Base-by-base conservation (phyloP, 2,888 invertebrate species). In the Exephanes ischioxanthus region DNA sequence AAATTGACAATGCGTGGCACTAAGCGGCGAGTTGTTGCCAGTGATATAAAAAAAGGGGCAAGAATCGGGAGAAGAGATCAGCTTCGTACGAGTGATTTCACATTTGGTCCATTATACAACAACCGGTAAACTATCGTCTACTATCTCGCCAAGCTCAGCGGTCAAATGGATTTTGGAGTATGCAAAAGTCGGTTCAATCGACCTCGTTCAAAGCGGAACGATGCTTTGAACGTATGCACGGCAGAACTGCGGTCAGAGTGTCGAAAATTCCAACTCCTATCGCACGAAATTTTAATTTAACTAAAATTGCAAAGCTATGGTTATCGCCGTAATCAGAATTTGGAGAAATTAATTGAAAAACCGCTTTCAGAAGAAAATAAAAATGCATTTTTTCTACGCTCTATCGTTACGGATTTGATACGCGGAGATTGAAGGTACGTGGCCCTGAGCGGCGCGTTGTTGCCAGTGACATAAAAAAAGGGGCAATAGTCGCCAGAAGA, bases 141-240 rank as follows among this genome's bases (percentile, higher is more conserved):
- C 61, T 33, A 63, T 51, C 30, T 48, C 11, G 19, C n/a, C n/a
- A 16, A 33, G 30, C 30, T 22, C 48, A 33, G 45, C 61, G 14
- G 33, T 63, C 19, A 75, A 63, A 63, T n/a, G 61, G 22, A 45
- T 72, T 22, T 9, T 16, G 26, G 45, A 73, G 3, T n/a, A 19
- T 11, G 45, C 45, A 73, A 73, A 61, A 41, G 45, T 58, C 9
- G n/a, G 11, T 16, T 73, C 73, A 61, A 61, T 73, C 45, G 45
- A 30, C 41, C 61, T 1, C 16, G 22, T 45, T 6, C 26, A 61
- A 73, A 48, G 26, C 11, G 3, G 26, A 26, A 26, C 3, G 26
- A 26, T 26, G 26, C 26, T 26, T 26, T 26, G 26, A 26, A 26
- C 16, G 11, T 9, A 61, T 4, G 11, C 30, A 3, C 58, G 11